A percentile compares a stretch with the other conserved stretches of the same genome.
phyloP scores from a whole-genome alignment of 1,140 invertebrate species.

The Pseudomyrmex sp. region DNA sequence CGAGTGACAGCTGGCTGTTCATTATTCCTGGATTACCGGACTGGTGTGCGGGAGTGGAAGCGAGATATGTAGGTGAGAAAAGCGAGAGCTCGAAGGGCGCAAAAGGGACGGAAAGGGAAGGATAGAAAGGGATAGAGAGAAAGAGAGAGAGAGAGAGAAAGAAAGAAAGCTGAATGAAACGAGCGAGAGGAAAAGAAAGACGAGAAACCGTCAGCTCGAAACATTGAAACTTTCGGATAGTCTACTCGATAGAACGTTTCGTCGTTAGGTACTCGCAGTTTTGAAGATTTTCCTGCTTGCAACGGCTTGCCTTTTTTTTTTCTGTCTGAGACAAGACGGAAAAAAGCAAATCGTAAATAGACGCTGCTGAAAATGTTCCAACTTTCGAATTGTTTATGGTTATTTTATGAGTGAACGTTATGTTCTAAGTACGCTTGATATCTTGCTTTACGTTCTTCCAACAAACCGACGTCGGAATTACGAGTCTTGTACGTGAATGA shows the following conservation, averaged over 20 bases:
- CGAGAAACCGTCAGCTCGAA: constrained; percentile 57
- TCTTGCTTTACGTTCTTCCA: constrained; percentile 52
- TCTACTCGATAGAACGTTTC: constrained; percentile 61
- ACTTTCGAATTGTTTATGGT: neutral
- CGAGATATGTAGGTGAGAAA: constrained; percentile 42
- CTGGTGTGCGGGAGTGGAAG: constrained; percentile 66
- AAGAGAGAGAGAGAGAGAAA: constrained; percentile 58
- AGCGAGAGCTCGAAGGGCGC: constrained; percentile 21
- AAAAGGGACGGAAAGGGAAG: constrained; percentile 53
- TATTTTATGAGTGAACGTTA: constrained; percentile 61
- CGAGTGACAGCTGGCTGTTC: constrained; percentile 83
- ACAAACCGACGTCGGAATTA: constrained; percentile 43
- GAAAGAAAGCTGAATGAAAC: constrained; percentile 58
- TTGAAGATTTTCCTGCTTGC: constrained; percentile 55
- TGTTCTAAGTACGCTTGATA: constrained; percentile 63
- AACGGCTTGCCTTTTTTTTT: neutral
- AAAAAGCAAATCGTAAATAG: constrained; percentile 1
- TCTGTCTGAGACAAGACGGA: no score
- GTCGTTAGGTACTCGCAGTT: constrained; percentile 61
- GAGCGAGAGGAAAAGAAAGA: constrained; percentile 56
- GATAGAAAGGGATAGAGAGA: constrained; percentile 55
- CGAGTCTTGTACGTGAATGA: constrained; percentile 51
- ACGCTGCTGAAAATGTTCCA: constrained; percentile 46
- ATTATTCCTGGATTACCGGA: constrained; percentile 83
- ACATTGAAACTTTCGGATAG: constrained; percentile 70